These are phyloP conservation scores for Phocoena sinus DNA, from an alignment of 2,113 vertebrate genomes.

Conservation along the genomic window DNA sequence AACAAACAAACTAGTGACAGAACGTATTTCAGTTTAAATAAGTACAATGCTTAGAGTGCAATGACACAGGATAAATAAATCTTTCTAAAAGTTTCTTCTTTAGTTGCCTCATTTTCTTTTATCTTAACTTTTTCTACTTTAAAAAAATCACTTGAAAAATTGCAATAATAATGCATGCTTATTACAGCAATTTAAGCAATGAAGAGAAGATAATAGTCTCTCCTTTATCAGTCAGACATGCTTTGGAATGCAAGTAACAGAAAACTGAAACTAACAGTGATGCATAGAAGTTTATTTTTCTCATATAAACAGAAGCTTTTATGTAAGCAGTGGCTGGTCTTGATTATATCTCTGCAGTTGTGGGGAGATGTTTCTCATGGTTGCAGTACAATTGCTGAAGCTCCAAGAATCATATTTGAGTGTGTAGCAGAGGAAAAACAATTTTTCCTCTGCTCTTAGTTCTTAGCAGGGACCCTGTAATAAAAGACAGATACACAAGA, in stretches of 20 bases:
- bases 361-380: background rate
- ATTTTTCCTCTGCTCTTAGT: background rate
- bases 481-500: background rate
- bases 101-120: slow-evolving; percentile 1
- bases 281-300: background rate
- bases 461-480: background rate
- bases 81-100: background rate
- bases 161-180: background rate
- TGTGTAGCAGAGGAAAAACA: background rate
- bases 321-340: background rate
- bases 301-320: background rate
- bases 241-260: background rate
- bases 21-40: background rate
- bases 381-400: background rate
- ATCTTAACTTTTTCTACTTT: background rate
- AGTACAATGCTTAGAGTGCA: background rate
- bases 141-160: background rate
- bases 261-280: background rate
- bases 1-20: background rate
- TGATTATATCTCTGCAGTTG: background rate
- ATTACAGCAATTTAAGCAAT: background rate
- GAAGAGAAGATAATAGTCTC: background rate
- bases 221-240: background rate
- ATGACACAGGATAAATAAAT: background rate
- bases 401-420: background rate